These are phyloP conservation scores for Indri indri DNA, from an alignment of 2,113 vertebrate species.

Conservation along the genomic window DNA sequence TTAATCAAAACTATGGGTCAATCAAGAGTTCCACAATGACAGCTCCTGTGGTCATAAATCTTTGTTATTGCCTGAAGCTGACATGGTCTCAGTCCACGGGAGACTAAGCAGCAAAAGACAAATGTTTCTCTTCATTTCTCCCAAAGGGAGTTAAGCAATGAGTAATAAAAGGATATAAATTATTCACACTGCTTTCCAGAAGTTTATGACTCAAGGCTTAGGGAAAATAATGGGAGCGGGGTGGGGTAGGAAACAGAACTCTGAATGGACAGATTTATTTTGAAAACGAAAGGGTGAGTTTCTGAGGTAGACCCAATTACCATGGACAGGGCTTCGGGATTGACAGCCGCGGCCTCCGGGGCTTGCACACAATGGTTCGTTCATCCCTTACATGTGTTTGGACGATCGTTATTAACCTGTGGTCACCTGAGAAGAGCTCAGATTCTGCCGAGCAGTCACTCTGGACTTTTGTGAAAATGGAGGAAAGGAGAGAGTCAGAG, in stretches of 20 bases:
- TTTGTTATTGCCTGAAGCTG: slow-evolving; percentile 68
- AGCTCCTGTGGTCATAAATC: slow-evolving; percentile 65
- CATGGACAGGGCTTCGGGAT: too few species aligned
- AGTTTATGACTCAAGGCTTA: slow-evolving; percentile 73
- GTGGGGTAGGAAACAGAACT: neutral
- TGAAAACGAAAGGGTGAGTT: slow-evolving; percentile 43
- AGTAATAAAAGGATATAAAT: slow-evolving; percentile 83
- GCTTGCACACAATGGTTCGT: neutral
- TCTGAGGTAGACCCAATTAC: neutral
- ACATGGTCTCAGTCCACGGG: slow-evolving; percentile 52
- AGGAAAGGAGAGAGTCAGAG: neutral
- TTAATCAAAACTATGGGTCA: slow-evolving; percentile 77
- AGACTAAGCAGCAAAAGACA: slow-evolving; percentile 77
- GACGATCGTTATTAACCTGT: neutral
- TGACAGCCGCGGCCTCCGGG: fast-evolving
- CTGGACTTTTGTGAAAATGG: neutral
- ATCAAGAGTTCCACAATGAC: slow-evolving; percentile 66
- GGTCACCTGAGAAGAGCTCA: neutral
- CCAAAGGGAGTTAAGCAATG: slow-evolving; percentile 77
- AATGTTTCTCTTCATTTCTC: slow-evolving; percentile 77
- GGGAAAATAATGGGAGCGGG: neutral
- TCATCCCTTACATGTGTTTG: neutral
- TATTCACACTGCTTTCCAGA: slow-evolving; percentile 80
- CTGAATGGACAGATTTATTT: neutral
- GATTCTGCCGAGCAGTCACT: neutral